Conservation (phyloP, 1,140 invertebrate species). For the Melanaphis sacchari region DNA sequence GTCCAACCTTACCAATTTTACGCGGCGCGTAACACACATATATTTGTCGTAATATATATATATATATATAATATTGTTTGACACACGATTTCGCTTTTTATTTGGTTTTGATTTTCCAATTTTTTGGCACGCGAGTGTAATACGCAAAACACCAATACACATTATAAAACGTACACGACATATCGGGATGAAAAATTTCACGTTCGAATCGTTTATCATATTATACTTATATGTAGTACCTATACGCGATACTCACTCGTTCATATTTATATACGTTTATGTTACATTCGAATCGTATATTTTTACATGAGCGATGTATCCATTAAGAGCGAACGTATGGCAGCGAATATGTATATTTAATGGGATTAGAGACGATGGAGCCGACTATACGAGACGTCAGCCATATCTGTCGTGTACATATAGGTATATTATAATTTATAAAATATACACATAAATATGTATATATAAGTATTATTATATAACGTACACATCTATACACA, state of each 20-base stretch:
- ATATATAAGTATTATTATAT: background rate
- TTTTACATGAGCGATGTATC: background rate
- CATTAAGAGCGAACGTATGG: background rate
- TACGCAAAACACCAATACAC: no score
- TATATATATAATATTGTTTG: no score
- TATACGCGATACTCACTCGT: background rate
- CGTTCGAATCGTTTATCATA: background rate
- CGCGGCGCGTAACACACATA: no score
- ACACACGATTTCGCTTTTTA: no score
- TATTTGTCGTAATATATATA: no score
- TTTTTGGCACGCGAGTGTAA: no score
- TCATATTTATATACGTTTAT: background rate
- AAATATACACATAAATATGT: background rate
- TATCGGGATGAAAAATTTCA: background rate
- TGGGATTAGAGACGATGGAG: background rate
- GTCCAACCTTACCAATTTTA: no score
- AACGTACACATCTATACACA: no score
- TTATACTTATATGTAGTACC: no score
- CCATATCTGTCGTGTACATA: background rate
- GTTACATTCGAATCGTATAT: background rate
- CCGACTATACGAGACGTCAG: background rate
- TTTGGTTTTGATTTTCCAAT: no score
- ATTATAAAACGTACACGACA: no score
- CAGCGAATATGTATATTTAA: background rate
- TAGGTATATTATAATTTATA: conserved; percentile 5